These are phyloP conservation scores for Uria aalge DNA, from an alignment of 2,113 vertebrate species.

Conservation along the genomic window DNA sequence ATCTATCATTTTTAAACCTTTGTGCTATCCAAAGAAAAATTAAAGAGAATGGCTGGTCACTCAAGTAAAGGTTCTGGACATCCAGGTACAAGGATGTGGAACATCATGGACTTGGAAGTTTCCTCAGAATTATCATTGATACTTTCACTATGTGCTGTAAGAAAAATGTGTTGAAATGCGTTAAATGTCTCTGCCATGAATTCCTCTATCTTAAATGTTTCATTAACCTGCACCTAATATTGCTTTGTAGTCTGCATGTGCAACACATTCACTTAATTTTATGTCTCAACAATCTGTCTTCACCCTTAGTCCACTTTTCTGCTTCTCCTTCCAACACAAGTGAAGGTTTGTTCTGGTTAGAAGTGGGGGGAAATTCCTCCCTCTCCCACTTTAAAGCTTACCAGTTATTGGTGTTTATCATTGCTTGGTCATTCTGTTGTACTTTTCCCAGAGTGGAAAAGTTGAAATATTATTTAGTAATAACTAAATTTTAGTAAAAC, in stretches of 20 bases:
- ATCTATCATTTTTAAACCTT: slow-evolving; percentile 32
- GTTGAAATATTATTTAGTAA: neutral
- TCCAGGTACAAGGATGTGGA: slow-evolving; percentile 53
- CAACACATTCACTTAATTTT: neutral
- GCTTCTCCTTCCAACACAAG: neutral
- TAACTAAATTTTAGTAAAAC: neutral
- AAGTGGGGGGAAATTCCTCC: neutral
- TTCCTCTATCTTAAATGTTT: neutral
- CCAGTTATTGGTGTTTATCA: neutral
- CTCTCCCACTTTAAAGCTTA: neutral
- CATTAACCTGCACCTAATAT: slow-evolving; percentile 29
- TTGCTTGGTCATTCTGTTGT: neutral
- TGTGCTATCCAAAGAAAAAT: slow-evolving; percentile 42
- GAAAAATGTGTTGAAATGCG: neutral
- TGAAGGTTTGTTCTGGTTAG: slow-evolving; percentile 10
- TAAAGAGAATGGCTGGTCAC: slow-evolving; percentile 52
- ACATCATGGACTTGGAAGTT: slow-evolving; percentile 37
- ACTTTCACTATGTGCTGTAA: slow-evolving; percentile 54
- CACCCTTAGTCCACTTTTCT: neutral
- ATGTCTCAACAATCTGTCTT: slow-evolving; percentile 12
- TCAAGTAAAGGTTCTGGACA: slow-evolving; percentile 55
- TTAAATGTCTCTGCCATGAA: slow-evolving; percentile 17
- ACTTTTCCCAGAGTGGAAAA: neutral
- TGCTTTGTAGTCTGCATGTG: slow-evolving; percentile 46
- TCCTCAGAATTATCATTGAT: slow-evolving; percentile 65